Evolutionary conservation across 1,140 invertebrate genomes (phyloP).

Genomic region (Heterodera carotae): DNA sequence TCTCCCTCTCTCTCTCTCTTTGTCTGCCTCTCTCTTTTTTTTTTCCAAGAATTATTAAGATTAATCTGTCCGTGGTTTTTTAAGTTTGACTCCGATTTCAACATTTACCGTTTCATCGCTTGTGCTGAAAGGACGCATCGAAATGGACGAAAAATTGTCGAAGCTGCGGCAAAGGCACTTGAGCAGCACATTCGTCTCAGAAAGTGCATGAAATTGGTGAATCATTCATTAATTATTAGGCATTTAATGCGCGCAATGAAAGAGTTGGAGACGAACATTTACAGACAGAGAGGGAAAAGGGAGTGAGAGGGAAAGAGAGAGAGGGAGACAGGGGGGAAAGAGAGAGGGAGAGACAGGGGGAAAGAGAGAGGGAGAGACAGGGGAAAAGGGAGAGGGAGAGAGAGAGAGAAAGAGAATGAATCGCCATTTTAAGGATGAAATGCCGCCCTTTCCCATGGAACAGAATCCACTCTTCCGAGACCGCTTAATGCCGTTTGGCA

Average conservation of each 20-base stretch:
- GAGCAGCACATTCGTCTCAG: slow-evolving; percentile 60
- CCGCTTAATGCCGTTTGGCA: slow-evolving; percentile 56
- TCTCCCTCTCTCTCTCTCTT: background rate
- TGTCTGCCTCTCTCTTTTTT: background rate
- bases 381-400: no score
- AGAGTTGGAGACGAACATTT: no score
- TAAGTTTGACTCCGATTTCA: slow-evolving; percentile 65
- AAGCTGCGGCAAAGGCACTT: slow-evolving; percentile 54
- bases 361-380: no score
- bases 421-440: slow-evolving; percentile 49
- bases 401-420: no score
- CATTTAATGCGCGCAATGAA: no score
- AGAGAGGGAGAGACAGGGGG: no score
- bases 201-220: slow-evolving; percentile 59
- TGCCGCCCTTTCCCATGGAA: slow-evolving; percentile 57
- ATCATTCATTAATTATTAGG: no score
- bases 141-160: slow-evolving; percentile 56
- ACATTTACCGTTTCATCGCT: slow-evolving; percentile 63
- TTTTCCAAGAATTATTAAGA: background rate
- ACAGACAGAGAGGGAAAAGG: no score
- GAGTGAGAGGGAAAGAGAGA: no score
- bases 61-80: slow-evolving; percentile 13
- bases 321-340: no score
- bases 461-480: slow-evolving; percentile 63
- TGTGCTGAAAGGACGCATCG: slow-evolving; percentile 54